Base-by-base conservation (phyloP, 2,888 invertebrate genomes). In the Octonoba sinensis region DNA sequence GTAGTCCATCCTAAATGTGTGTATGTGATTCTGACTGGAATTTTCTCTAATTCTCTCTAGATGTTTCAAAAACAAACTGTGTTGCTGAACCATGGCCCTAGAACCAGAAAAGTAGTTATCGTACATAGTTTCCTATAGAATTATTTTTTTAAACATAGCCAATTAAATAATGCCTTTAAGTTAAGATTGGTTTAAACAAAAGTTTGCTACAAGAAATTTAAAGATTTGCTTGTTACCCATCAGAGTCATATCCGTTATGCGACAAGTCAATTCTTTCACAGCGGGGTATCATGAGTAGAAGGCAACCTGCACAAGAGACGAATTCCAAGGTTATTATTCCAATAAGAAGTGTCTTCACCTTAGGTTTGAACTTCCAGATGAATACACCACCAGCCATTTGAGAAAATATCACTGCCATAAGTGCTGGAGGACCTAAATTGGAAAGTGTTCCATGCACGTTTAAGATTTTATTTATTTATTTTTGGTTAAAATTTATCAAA, bases 361-460 rank as follows among this genome's bases (percentile, higher is more conserved):
- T 56, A 1, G 81, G 81, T 18, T 51, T 73, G 16, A 73, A 69
- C n/a, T 69, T 73, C 69, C 74, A 81, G 18, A 81, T 74, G 16
- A 69, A 18, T 12, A 47, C 62, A n/a, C 81, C 81, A 24, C 81
- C 81, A 18, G 57, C 2, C 1, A 74, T 13, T 15, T n/a, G 56
- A 16, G 64, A 67, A 18, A 54, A n/a, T 54, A 74, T 66, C 3
- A 60, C 47, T 2, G 69, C 51, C 15, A 51, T 57, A 62, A 81
- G n/a, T 4, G 24, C 66, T 6, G 79, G 79, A 3, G 79, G 79
- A 44, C 72, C 79, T 79, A 54, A 13, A 36, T 1, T 1, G 36
- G 1, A 8, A 36, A 11, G 6, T 36, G 6, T 11, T 36, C 1
- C 11, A 36, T 36, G 36, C 8, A 36, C 8, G 1, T 36, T 36